Base-by-base conservation (phyloP, 1,140 invertebrate species). In the Procambarus clarkii region DNA sequence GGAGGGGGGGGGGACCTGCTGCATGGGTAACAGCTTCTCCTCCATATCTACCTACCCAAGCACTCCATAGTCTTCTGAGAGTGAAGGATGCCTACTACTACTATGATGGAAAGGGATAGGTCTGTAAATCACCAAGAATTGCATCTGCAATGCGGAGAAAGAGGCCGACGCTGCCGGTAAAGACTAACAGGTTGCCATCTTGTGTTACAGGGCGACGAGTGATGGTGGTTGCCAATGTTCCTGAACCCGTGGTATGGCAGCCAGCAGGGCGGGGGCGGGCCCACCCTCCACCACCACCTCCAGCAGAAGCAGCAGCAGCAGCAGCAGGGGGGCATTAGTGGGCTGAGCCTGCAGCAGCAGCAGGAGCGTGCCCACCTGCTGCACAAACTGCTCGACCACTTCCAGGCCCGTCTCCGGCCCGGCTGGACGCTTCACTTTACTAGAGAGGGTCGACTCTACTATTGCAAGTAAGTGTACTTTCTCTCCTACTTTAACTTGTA, bases 221-320 rank as follows among this genome's bases (percentile, higher is more conserved):
- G 87, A 89, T 89, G 87, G 21, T 89, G 87, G 79, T 71, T 83
- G 87, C 87, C 87, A 89, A 89, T 89, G 87, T 89, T 89, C 79
- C 87, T 89, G 87, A 89, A 89, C 87, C 87, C 87, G 87, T 89
- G 87, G 87, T 89, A 89, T 89, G 87, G 87, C 80, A 74, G 64
- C 69, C 87, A 89, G 87, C 87, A 89, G 46, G 78, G 45, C 64
- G 74, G 86, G 71, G 79, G 64, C 79, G 79, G 48, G 60, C 8
- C 21, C 69, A 76, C 15, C 83, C 8, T 11, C 83, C 64, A 44
- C 58, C 24, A 48, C 50, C 50, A 54, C 50, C 50, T 64, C 80
- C 87, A 81, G 60, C 87, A 71, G 45, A 45, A 71, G 3, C 85
- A 78, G 48, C 24, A 76, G 13, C 64, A 78, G 71, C 85, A 54